These are phyloP conservation scores for Tridacna crocea DNA, from an alignment of 2,888 invertebrate species.

Conservation along the genomic window DNA sequence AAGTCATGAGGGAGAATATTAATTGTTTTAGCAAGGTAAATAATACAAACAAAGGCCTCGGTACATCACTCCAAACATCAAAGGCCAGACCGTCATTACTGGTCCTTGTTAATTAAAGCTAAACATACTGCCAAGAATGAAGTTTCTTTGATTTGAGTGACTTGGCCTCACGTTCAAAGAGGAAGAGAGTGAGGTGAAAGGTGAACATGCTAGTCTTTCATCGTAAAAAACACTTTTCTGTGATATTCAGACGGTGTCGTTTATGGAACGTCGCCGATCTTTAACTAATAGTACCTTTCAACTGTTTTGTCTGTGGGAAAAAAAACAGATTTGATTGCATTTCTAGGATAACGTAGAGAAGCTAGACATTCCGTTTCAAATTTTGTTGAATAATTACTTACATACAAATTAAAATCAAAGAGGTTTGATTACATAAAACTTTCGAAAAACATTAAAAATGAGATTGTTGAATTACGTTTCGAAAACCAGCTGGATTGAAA, in stretches of 20 bases:
- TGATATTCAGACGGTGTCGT: not conserved
- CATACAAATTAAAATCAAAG: no score
- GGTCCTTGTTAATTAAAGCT: conserved; percentile 20
- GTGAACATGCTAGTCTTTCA: conserved; percentile 5
- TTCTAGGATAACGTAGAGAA: no score
- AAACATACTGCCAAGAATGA: conserved; percentile 19
- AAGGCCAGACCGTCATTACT: conserved; percentile 4
- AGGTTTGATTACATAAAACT: no score
- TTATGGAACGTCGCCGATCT: no score
- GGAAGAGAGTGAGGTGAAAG: conserved; percentile 3
- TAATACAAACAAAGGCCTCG: conserved; percentile 17
- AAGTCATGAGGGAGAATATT: not conserved
- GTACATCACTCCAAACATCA: conserved; percentile 15
- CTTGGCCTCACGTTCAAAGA: conserved; percentile 19
- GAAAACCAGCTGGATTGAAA: no score
- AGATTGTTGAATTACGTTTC: no score
- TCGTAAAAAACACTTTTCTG: not conserved
- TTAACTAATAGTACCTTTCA: no score
- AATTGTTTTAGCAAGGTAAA: conserved; percentile 16
- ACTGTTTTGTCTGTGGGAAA: no score
- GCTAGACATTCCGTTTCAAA: no score
- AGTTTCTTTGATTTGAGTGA: conserved; percentile 19
- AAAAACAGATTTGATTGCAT: no score
- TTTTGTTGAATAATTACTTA: no score
- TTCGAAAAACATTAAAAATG: no score